These are phyloP conservation scores for Cochlearius cochlearius DNA, from an alignment of 2,113 vertebrate species.

Conservation along the genomic window DNA sequence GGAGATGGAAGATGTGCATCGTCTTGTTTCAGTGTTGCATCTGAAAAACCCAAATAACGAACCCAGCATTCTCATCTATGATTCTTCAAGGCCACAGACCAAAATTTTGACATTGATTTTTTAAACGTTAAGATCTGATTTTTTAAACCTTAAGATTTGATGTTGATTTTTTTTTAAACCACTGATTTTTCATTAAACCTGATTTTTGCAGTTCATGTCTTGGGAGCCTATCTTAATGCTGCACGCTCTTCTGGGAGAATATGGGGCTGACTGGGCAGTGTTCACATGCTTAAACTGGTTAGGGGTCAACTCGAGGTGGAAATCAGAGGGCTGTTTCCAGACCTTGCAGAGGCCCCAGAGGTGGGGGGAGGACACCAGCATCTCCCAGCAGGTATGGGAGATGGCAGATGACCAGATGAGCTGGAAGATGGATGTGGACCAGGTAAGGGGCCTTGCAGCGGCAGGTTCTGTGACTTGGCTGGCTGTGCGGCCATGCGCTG, in stretches of 20 bases:
- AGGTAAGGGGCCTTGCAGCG: no score
- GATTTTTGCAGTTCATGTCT: neutral
- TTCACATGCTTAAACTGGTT: neutral
- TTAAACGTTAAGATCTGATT: neutral
- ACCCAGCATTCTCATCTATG: neutral
- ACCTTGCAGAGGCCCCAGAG: neutral
- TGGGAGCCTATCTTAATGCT: neutral
- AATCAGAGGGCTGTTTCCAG: neutral
- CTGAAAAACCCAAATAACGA: neutral
- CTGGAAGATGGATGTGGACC: neutral
- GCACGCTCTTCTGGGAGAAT: fast-evolving
- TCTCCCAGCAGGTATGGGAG: neutral
- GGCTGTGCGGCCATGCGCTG: fast-evolving
- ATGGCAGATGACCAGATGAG: neutral
- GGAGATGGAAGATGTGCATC: neutral
- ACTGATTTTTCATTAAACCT: neutral
- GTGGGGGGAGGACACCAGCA: neutral
- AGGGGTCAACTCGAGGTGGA: neutral
- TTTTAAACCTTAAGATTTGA: neutral
- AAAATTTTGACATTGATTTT: neutral
- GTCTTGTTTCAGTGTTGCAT: neutral
- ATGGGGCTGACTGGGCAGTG: neutral
- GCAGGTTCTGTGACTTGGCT: neutral
- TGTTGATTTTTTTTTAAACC: neutral
- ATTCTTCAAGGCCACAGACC: neutral